A percentile compares a stretch with the other conserved stretches of the same genome.
Conservation (phyloP, 2,888 invertebrate species). For the Latrodectus hesperus region DNA sequence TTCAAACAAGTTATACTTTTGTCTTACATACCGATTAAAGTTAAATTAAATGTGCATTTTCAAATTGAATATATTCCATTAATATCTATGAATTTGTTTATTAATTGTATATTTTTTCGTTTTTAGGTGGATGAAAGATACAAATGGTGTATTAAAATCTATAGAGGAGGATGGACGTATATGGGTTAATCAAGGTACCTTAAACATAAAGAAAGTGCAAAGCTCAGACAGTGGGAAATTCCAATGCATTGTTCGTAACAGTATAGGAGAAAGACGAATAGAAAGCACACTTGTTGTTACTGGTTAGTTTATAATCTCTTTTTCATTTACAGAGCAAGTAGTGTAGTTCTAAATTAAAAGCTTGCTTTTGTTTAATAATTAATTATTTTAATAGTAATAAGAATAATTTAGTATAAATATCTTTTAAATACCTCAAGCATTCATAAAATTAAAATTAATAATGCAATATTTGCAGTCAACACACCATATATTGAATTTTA, state of each 20-base stretch:
- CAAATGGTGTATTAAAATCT: conserved; percentile 29
- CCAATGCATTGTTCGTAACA: conserved; percentile 59
- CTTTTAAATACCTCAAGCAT: too few relatives aligned
- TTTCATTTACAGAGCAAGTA: too few relatives aligned
- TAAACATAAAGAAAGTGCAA: conserved; percentile 51
- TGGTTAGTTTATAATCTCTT: conserved; percentile 6
- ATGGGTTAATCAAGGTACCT: conserved; percentile 54
- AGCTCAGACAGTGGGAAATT: conserved; percentile 44
- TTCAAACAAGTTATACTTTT: too few relatives aligned
- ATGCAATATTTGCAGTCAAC: too few relatives aligned
- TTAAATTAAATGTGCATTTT: too few relatives aligned
- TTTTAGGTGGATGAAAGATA: conserved; percentile 61
- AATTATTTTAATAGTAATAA: too few relatives aligned
- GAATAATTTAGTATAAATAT: too few relatives aligned
- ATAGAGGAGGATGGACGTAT: conserved; percentile 38
- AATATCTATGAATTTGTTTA: neutral
- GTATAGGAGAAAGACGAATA: conserved; percentile 53
- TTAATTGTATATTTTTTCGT: neutral
- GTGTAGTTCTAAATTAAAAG: too few relatives aligned
- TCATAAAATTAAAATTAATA: too few relatives aligned
- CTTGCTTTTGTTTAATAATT: too few relatives aligned
- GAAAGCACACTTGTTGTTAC: conserved; percentile 58
- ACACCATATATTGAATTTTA: too few relatives aligned
- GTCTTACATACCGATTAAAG: too few relatives aligned
- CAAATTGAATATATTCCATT: neutral